Percentiles rank a stretch among this genome's conserved stretches.
Conservation (phyloP, 2,888 invertebrate species). For the Morpho deidamia region DNA sequence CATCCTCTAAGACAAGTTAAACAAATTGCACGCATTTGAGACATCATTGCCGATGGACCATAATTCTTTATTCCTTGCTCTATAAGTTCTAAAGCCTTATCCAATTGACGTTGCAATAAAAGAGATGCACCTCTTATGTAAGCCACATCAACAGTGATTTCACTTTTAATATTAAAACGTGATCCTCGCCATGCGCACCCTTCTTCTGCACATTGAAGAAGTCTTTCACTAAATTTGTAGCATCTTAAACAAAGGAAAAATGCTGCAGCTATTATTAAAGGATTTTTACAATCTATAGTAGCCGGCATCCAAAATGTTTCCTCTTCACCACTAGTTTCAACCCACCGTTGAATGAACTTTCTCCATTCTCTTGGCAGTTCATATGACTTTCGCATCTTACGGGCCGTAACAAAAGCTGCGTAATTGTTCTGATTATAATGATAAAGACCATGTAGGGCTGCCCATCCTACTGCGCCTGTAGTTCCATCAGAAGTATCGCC, state of each 20-base stretch:
- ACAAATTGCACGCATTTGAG: slow-evolving; percentile 55
- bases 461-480: slow-evolving; percentile 62
- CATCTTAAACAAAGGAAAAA: slow-evolving; percentile 66
- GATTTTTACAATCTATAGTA: slow-evolving; percentile 40
- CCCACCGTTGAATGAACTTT: slow-evolving; percentile 50
- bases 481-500: slow-evolving; percentile 59
- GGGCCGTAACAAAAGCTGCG: slow-evolving; percentile 55
- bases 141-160: slow-evolving; percentile 38
- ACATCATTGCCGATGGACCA: slow-evolving; percentile 54
- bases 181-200: slow-evolving; percentile 49
- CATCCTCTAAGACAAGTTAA: slow-evolving; percentile 43
- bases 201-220: slow-evolving; percentile 48
- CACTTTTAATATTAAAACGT: slow-evolving; percentile 25
- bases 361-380: slow-evolving; percentile 53
- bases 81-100: slow-evolving; percentile 42
- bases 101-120: slow-evolving; percentile 40
- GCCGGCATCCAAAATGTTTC: slow-evolving; percentile 58
- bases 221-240: slow-evolving; percentile 47
- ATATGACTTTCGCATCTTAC: slow-evolving; percentile 60
- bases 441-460: slow-evolving; percentile 55
- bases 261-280: slow-evolving; percentile 58
- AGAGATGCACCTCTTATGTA: slow-evolving; percentile 55
- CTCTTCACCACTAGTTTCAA: slow-evolving; percentile 57
- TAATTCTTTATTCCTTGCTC: slow-evolving; percentile 41
- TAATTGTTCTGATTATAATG: slow-evolving; percentile 41